These are phyloP conservation scores for Drosophila chauvacae DNA, from an alignment of 1,140 invertebrate genomes.

Conservation along the genomic window DNA sequence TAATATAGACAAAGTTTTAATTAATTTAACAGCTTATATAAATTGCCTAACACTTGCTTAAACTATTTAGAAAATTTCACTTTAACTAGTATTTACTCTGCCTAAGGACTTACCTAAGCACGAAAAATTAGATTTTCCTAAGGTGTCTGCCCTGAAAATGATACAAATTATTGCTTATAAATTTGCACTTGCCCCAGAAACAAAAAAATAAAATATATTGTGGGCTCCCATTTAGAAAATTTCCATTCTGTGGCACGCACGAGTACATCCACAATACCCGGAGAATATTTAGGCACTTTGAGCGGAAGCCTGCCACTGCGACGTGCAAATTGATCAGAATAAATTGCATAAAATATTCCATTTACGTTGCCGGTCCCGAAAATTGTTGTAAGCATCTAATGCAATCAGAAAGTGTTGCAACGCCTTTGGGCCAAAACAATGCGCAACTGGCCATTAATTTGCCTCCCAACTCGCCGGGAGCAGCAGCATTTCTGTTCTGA, in stretches of 20 bases:
- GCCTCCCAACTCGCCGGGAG: constrained; percentile 23
- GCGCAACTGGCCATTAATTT: constrained; percentile 67
- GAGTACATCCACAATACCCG: constrained; percentile 60
- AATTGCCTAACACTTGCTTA: not conserved
- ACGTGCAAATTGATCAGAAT: constrained; percentile 70
- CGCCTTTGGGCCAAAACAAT: constrained; percentile 60
- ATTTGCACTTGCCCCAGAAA: constrained; percentile 5
- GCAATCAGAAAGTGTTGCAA: constrained; percentile 77
- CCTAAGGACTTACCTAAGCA: not conserved
- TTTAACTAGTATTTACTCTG: not conserved
- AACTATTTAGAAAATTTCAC: not conserved
- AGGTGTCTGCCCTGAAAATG: not conserved
- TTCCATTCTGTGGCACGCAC: constrained; percentile 66
- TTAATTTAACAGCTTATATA: not conserved
- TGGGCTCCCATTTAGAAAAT: constrained; percentile 38
- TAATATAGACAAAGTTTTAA: too few species aligned
- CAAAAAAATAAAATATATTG: constrained; percentile 1
- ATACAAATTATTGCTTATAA: constrained; percentile 13
- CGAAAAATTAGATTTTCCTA: not conserved
- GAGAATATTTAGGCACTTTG: constrained; percentile 66
- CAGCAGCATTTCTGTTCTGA: constrained; percentile 25
- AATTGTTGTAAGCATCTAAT: constrained; percentile 68
- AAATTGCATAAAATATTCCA: constrained; percentile 83
- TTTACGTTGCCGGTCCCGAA: constrained; percentile 63
- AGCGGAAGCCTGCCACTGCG: constrained; percentile 38